Base-by-base conservation (phyloP, 1,140 invertebrate species). In the Drosophila pallidifrons region DNA sequence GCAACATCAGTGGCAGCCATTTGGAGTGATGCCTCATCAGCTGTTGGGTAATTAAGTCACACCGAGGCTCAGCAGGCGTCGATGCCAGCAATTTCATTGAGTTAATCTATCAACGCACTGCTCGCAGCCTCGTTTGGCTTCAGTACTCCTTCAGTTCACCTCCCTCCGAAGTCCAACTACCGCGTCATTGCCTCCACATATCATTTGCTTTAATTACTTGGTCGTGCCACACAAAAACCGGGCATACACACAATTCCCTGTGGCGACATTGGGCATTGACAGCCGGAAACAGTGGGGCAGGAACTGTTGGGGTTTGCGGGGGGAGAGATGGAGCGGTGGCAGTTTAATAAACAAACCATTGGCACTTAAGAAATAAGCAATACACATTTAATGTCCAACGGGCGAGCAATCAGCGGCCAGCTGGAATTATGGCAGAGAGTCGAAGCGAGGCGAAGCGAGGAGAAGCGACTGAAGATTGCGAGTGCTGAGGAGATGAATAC, bases 301-400 rank as follows among this genome's bases (percentile, higher is more conserved):
- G 30, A 32, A 32, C 30, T 32, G 30, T 32, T 32, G 30, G 65
- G 20, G 3, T 25, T 25, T 25, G 20, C 20, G 20, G 20, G 3
- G 72, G 61, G 2, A 2, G 20, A 2, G 20, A 16, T 4, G 20
- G 8, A 5, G 16, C 3, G 57, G 63, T 55, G 67, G 45, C 30
- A 63, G 47, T 81, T 88, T 88, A 88, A 88, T 88, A 88, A 88
- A 88, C 85, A 88, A 87, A 88, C 83, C 83, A 88, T 88, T 82
- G 85, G 80, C 83, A 88, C 83, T 88, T 88, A 88, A 88, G 85
- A 82, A 81, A 89, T 89, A 85, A 89, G 85, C 85, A 89, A 85
- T 89, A 89, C 86, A 89, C 78, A 85, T 89, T 79, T 79, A 89
- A 89, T 85, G 78, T 73, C 81, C 72, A 49, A 63, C 76, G 58